These are phyloP conservation scores for Panthera tigris DNA, from an alignment of 2,113 vertebrate genomes.

Conservation along the genomic window DNA sequence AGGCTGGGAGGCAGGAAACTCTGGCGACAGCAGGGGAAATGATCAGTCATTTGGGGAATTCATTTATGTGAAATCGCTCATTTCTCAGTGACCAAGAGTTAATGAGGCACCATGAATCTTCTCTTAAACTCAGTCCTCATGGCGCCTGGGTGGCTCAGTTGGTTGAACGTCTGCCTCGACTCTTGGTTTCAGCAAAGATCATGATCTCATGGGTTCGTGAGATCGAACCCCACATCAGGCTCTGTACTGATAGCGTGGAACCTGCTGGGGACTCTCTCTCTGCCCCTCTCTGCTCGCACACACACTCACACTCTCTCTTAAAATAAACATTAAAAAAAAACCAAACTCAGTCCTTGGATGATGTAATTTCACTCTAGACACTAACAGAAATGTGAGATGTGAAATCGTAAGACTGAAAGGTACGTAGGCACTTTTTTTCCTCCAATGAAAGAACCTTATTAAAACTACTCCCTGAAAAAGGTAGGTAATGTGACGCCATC, in stretches of 20 bases:
- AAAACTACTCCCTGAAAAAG: background rate
- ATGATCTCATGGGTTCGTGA: too few species aligned
- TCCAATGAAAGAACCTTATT: background rate
- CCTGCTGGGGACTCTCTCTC: too few species aligned
- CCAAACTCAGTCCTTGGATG: background rate
- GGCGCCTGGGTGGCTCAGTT: too few species aligned
- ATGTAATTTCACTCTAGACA: background rate
- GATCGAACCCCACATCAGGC: too few species aligned
- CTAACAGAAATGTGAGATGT: background rate
- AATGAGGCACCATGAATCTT: background rate
- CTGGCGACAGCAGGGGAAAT: background rate
- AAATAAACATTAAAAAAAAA: too few species aligned
- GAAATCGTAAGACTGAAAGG: background rate
- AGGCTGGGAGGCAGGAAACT: background rate
- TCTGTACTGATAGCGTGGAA: too few species aligned
- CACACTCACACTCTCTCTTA: too few species aligned
- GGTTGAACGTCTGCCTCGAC: too few species aligned
- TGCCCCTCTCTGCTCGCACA: too few species aligned
- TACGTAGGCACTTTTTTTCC: background rate
- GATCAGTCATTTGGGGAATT: background rate
- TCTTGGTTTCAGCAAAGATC: too few species aligned
- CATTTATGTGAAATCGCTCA: background rate
- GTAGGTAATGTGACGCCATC: background rate
- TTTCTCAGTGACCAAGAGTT: background rate
- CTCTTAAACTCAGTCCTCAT: background rate